Conservation (phyloP, 2,888 invertebrate genomes). For the Ctenicera cuprea region DNA sequence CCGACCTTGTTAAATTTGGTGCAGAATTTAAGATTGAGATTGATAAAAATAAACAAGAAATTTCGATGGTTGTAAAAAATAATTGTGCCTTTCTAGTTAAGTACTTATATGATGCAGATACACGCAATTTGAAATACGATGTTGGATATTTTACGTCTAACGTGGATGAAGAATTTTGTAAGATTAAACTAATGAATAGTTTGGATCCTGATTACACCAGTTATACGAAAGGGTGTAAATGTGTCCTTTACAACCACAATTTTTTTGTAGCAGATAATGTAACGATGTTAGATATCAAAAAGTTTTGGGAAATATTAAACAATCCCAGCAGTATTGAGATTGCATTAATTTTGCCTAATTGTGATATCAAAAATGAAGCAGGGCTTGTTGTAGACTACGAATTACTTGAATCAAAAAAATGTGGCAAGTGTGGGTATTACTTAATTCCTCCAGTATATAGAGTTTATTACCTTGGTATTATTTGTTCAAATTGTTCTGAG, state of each 20-base stretch:
- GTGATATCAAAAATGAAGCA: neutral
- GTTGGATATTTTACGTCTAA: neutral
- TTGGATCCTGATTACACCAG: conserved; percentile 22
- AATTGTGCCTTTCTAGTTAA: conserved; percentile 15
- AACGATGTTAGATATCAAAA: neutral
- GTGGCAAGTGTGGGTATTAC: conserved; percentile 14
- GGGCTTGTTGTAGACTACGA: neutral
- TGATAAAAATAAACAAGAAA: neutral
- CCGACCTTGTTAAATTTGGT: neutral
- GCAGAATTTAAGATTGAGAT: neutral
- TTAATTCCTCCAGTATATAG: conserved; percentile 29
- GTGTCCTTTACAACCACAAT: conserved; percentile 4
- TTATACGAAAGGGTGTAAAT: conserved; percentile 25
- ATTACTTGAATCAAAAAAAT: conserved; percentile 20
- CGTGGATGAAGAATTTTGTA: neutral
- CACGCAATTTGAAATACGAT: conserved; percentile 1
- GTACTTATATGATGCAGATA: conserved; percentile 16
- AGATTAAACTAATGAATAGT: conserved; percentile 23
- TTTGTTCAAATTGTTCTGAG: conserved; percentile 30
- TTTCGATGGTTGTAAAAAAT: neutral
- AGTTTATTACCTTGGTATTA: neutral
- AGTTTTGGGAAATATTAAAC: conserved; percentile 27
- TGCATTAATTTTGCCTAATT: neutral
- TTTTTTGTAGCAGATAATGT: conserved; percentile 8
- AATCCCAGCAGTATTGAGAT: conserved; percentile 6